Evolutionary conservation across 2,888 invertebrate species (phyloP).

Genomic region (Leucoma salicis): DNA sequence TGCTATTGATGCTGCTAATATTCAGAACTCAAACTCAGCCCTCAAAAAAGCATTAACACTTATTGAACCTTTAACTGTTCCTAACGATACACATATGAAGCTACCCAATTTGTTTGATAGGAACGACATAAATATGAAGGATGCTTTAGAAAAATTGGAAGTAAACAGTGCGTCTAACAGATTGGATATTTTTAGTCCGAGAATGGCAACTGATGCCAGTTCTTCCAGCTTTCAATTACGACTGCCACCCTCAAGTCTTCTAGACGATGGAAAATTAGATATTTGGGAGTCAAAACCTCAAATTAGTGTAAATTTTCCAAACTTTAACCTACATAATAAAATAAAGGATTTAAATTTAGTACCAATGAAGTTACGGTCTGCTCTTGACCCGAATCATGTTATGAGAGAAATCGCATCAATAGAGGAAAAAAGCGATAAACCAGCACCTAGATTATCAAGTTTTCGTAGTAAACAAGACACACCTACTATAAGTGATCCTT

Average conservation of each 20-base stretch:
- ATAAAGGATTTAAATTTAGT: slow-evolving; percentile 47
- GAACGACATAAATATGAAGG: too few relatives aligned
- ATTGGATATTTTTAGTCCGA: slow-evolving; percentile 24
- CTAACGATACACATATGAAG: background rate
- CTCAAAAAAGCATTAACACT: too few relatives aligned
- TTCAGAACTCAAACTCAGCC: too few relatives aligned
- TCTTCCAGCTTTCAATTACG: slow-evolving; percentile 25
- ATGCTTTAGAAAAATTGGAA: too few relatives aligned
- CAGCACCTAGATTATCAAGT: background rate
- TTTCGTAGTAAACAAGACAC: background rate
- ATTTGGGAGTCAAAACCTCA: slow-evolving; percentile 43
- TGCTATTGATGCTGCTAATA: background rate
- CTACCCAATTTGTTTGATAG: background rate
- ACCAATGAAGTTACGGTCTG: slow-evolving; percentile 45
- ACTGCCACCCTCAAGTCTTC: slow-evolving; percentile 29
- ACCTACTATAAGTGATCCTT: slow-evolving; percentile 6
- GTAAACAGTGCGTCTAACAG: slow-evolving; percentile 7
- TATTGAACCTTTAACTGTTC: too few relatives aligned
- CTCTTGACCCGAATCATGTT: slow-evolving; percentile 24
- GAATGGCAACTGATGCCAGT: slow-evolving; percentile 42
- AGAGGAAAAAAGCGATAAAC: background rate
- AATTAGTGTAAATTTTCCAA: slow-evolving; percentile 32
- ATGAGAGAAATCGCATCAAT: background rate
- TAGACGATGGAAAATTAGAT: slow-evolving; percentile 44
- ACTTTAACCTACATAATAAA: slow-evolving; percentile 23